Base-by-base conservation (phyloP, 2,888 invertebrate genomes). In the Pseudanteris insignis region DNA sequence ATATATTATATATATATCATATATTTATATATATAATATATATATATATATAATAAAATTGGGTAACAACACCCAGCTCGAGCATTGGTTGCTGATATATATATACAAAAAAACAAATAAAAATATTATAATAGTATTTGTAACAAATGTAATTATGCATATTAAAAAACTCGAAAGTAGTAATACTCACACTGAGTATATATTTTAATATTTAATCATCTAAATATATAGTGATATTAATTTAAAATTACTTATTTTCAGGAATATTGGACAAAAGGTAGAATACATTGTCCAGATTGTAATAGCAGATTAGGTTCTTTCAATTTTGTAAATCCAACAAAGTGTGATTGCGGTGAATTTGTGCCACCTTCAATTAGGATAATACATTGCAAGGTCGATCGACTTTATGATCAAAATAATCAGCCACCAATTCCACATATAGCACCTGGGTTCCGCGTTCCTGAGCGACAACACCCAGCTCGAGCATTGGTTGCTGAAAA, bases 191-290 rank as follows among this genome's bases (percentile, higher is more conserved):
- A n/a, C n/a, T n/a, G n/a, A n/a, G n/a, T n/a, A n/a, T n/a, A n/a
- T n/a, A n/a, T n/a, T n/a, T n/a, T n/a, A n/a, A n/a, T n/a, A 6
- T 18, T 18, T 18, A 18, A 18, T 18, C 18, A 6, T n/a, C n/a
- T 6, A 18, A 18, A 6, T 4, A 18, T 18, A 6, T 3, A 6
- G 18, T 4, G 6, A 6, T 18, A 18, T 4, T 18, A 4, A 4
- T 18, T 18, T 4, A 6, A 18, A 18, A 18, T 50, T 38, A 32
- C 25, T 30, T n/a, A 12, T 13, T 70, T 68, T 37, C 43, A 71
- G 71, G 69, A 69, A 54, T 66, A 63, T 37, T 71, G 71, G 71
- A 70, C 67, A 15, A 71, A 70, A 53, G 71, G 70, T 8, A 68
- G 70, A 50, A 60, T 71, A n/a, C 64, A 70, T 28, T 71, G 71